Percentiles rank a stretch among this genome's conserved stretches.
Conservation (phyloP, 2,888 invertebrate species). For the Itoplectis maculator region DNA sequence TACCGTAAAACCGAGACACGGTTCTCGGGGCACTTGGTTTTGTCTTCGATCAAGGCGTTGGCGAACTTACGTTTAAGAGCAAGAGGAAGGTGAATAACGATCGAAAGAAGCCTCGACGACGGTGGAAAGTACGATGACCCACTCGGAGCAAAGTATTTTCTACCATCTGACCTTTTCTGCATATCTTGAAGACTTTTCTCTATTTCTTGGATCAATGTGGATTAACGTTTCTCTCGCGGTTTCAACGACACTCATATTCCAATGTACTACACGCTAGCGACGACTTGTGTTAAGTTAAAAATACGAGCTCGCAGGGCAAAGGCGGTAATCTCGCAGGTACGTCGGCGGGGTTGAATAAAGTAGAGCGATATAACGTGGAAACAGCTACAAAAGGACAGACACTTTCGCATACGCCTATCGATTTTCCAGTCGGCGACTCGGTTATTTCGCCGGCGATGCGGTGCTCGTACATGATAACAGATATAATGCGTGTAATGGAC, state of each 20-base stretch:
- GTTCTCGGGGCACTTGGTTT: conserved; percentile 60
- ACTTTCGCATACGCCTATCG: conserved; percentile 66
- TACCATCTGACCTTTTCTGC: neutral
- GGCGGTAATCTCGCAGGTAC: conserved; percentile 38
- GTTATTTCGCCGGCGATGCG: conserved; percentile 66
- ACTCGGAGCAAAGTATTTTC: conserved; percentile 22
- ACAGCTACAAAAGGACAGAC: conserved; percentile 45
- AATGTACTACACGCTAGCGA: too few relatives aligned
- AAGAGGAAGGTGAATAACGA: neutral
- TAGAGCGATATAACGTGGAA: conserved; percentile 35
- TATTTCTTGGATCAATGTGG: too few relatives aligned
- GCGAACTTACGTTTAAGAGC: conserved; percentile 40
- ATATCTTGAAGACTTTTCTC: too few relatives aligned
- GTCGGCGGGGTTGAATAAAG: conserved; percentile 15
- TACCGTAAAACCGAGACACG: conserved; percentile 60
- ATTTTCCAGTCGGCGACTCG: conserved; percentile 72
- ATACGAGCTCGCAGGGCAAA: conserved; percentile 38
- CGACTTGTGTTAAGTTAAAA: conserved; percentile 15
- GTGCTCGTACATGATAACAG: conserved; percentile 70
- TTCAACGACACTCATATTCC: too few relatives aligned
- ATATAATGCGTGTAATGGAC: conserved; percentile 69
- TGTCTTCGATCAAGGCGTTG: conserved; percentile 58
- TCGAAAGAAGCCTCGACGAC: conserved; percentile 48
- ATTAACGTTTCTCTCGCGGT: too few relatives aligned
- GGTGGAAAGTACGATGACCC: conserved; percentile 46